Percentiles rank a stretch among this genome's conserved stretches.
Conservation (phyloP, 2,797 vertebrate species). For the Tinamus major region DNA sequence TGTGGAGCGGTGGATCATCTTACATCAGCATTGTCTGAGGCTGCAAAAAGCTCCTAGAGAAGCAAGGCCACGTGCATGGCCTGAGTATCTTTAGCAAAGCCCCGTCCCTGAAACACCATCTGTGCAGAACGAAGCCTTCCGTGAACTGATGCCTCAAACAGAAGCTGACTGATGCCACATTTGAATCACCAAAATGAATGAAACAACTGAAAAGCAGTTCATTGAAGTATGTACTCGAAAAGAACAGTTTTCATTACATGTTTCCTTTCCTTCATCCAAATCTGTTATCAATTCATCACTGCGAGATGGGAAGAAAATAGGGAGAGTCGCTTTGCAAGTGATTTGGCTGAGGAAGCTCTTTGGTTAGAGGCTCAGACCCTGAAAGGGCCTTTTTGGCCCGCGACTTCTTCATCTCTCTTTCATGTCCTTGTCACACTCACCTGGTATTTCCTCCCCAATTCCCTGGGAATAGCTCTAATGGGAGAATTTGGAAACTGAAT, state of each 20-base stretch:
- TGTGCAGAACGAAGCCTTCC: background rate
- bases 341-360: conserved; percentile 2
- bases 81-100: background rate
- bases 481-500: conserved; percentile 46
- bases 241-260: background rate
- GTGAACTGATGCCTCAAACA: background rate
- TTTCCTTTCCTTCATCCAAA: background rate
- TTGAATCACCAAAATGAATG: background rate
- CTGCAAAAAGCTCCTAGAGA: background rate
- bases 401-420: conserved; percentile 52
- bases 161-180: background rate
- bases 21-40: background rate
- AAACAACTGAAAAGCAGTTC: background rate
- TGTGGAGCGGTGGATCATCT: background rate
- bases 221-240: background rate
- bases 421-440: conserved; percentile 28
- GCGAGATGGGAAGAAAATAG: conserved; percentile 49
- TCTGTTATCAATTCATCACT: background rate
- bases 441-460: conserved; percentile 39
- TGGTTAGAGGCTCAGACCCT: background rate
- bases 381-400: background rate
- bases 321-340: conserved; percentile 61
- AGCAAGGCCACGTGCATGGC: background rate
- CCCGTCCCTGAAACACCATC: background rate
- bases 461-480: conserved; percentile 27